A percentile compares a stretch with the other conserved stretches of the same genome.
Conservation (phyloP, 1,140 invertebrate genomes). For the Delia radicum region DNA sequence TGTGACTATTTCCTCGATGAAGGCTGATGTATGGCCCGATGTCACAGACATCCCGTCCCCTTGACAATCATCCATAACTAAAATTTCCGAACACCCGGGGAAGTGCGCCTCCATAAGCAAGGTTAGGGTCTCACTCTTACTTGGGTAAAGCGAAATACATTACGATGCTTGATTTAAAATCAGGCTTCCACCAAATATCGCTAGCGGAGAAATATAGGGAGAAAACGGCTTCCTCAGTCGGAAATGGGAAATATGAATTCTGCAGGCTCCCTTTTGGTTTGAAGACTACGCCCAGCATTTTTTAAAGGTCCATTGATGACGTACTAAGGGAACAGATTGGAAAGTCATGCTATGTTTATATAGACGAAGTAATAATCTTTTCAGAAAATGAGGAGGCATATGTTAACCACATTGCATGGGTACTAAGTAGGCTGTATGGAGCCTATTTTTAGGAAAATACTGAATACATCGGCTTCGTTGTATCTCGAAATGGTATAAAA, state of each 20-base stretch:
- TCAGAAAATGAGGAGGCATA: neutral
- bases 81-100: no score
- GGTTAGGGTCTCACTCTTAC: no score
- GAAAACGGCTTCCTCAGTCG: slow-evolving; percentile 11
- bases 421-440: neutral
- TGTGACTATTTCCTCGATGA: no score
- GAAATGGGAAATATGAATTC: slow-evolving; percentile 31
- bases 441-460: slow-evolving; percentile 45
- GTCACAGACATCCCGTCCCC: no score
- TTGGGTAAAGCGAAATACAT: slow-evolving; percentile 13
- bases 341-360: slow-evolving; percentile 26
- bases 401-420: neutral
- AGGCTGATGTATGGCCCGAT: no score
- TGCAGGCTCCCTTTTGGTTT: slow-evolving; percentile 39
- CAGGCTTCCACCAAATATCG: slow-evolving; percentile 21
- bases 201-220: slow-evolving; percentile 19
- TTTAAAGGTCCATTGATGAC: slow-evolving; percentile 17
- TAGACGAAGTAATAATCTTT: slow-evolving; percentile 26
- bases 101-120: no score
- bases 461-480: slow-evolving; percentile 28
- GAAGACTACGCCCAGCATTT: slow-evolving; percentile 25
- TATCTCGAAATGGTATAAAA: slow-evolving; percentile 24
- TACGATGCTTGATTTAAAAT: slow-evolving; percentile 26
- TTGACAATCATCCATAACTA: no score
- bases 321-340: slow-evolving; percentile 22